Base-by-base conservation (phyloP, 2,888 invertebrate species). In the Pseudoips prasinana region DNA sequence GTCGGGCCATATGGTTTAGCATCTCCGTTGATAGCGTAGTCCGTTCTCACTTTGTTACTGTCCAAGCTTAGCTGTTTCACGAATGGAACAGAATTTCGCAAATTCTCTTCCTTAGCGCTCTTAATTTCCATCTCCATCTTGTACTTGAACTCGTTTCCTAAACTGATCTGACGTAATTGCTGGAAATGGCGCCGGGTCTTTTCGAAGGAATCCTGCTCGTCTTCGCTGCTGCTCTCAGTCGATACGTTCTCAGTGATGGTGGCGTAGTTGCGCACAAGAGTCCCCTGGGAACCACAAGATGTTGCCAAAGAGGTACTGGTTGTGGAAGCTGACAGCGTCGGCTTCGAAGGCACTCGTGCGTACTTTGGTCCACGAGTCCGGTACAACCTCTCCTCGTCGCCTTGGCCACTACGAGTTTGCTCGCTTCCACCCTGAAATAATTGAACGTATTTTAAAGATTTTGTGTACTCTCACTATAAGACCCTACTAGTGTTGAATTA, bases 91-190 rank as follows among this genome's bases (percentile, higher is more conserved):
- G 90, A 87, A 60, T 87, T 90, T 10, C 91, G 83, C 36, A 92
- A 65, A 63, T 92, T 92, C 58, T 91, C 92, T 32, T 90, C 90
- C 51, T 91, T 91, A 17, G 90, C 90, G 48, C 77, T 82, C 67
- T 91, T 91, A 31, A 91, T 91, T 70, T 92, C 92, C 92, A 92
- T 92, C 73, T 92, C 92, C 87, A 90, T 89, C 59, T 89, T 89
- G 73, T 89, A 89, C 78, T 89, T 92, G 55, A 90, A 91, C 50
- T 90, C 90, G 73, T 91, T 91, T 46, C 92, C 92, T 59, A 91
- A 78, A 69, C 92, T 92, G 43, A 91, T 90, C 57, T 91, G 90
- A 33, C 91, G 89, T 43, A 91, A 79, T 56, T 92, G 91, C 62
- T 92, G 92, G 61, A 92, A 92, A 61, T 89, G 91, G 35, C 90